phyloP scores from a whole-genome alignment of 1,140 invertebrate genomes.

The Zelostemma sp. region DNA sequence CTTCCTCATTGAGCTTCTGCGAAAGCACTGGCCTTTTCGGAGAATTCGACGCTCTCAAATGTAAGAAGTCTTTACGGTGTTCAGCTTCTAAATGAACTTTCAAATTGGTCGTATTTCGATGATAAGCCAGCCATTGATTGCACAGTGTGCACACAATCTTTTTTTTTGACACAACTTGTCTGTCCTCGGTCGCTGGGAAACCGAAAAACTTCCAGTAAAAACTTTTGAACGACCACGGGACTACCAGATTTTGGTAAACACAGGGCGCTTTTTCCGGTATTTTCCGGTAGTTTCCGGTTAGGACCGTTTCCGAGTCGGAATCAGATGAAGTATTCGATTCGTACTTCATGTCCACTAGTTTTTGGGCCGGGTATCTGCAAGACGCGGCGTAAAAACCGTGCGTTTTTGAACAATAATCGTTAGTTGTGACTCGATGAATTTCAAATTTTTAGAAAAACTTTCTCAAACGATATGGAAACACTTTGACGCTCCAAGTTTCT shows the following conservation, averaged over 20 bases:
- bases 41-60: constrained; percentile 63
- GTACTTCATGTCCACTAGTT: constrained; percentile 19
- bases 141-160: constrained; percentile 76
- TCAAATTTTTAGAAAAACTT: too few relatives aligned
- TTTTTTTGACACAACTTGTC: constrained; percentile 74
- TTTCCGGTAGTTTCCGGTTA: too few relatives aligned
- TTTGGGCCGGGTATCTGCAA: too few relatives aligned
- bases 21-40: constrained; percentile 53
- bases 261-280: constrained; percentile 67
- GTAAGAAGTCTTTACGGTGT: constrained; percentile 68
- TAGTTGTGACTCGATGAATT: too few relatives aligned
- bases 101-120: constrained; percentile 76
- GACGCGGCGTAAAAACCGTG: too few relatives aligned
- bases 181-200: constrained; percentile 74
- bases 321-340: constrained; percentile 21
- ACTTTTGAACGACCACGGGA: constrained; percentile 74
- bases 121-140: constrained; percentile 75
- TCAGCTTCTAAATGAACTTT: constrained; percentile 75
- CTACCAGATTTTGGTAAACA: constrained; percentile 71
- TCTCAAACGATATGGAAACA: too few relatives aligned
- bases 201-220: constrained; percentile 78
- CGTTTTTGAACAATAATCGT: too few relatives aligned
- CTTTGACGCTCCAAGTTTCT: too few relatives aligned
- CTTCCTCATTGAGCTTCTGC: constrained; percentile 63
- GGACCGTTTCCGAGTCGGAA: constrained; percentile 50